phyloP scores from a whole-genome alignment of 2,797 vertebrate genomes.

The Enteromius fasciolatus region DNA sequence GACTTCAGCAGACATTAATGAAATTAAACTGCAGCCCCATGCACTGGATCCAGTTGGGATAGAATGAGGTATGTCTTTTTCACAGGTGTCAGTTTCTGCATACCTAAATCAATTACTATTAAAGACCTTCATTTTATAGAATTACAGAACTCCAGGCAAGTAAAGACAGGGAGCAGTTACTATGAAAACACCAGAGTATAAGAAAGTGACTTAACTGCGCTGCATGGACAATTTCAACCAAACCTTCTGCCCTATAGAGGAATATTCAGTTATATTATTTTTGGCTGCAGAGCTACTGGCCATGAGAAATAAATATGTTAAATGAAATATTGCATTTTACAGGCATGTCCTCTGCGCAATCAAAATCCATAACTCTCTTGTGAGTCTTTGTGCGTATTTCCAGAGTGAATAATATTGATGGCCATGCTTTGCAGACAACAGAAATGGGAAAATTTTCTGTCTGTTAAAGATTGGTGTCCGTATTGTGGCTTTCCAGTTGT shows the following conservation, averaged over 20 bases:
- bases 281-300: conserved; percentile 1
- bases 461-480: neutral
- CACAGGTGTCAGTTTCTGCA: neutral
- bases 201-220: neutral
- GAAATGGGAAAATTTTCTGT: neutral
- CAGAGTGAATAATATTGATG: neutral
- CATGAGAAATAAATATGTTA: neutral
- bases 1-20: neutral
- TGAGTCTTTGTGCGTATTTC: neutral
- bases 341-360: neutral
- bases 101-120: conserved; percentile 3
- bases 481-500: neutral
- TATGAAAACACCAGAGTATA: neutral
- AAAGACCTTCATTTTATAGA: conserved; percentile 24
- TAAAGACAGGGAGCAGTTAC: neutral
- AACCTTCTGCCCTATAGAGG: neutral
- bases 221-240: conserved; percentile 2
- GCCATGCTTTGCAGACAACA: neutral
- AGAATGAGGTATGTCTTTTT: neutral
- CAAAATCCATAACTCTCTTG: neutral
- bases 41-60: neutral
- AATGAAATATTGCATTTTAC: conserved; percentile 11
- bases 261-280: neutral
- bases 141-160: conserved; percentile 16
- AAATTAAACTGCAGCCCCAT: neutral